These are phyloP conservation scores for Onthophagus sagittarius DNA, from an alignment of 2,888 invertebrate genomes.

Conservation along the genomic window DNA sequence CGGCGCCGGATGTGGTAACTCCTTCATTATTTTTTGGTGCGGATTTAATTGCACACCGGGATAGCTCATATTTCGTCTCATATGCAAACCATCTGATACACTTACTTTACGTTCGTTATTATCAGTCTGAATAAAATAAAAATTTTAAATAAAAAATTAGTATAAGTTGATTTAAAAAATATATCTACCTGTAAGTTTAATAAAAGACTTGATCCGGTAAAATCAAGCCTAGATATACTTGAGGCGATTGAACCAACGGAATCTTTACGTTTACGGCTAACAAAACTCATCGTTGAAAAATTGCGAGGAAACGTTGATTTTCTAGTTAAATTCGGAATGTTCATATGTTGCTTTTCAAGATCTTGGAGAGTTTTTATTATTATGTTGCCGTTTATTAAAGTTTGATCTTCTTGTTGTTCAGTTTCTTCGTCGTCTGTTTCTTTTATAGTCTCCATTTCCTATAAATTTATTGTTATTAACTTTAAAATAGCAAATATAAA, in stretches of 20 bases:
- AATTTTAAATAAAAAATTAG: background rate
- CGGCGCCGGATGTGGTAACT: conserved; percentile 34
- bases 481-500: background rate
- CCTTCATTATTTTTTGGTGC: conserved; percentile 38
- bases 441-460: conserved; percentile 68
- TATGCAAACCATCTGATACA: conserved; percentile 33
- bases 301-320: conserved; percentile 47
- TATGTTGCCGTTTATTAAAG: conserved; percentile 38
- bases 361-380: conserved; percentile 42
- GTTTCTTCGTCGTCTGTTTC: conserved; percentile 65
- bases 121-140: background rate
- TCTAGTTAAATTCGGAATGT: conserved; percentile 35
- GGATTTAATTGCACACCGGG: conserved; percentile 43
- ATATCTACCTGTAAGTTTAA: conserved; percentile 58
- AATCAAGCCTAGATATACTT: conserved; percentile 69
- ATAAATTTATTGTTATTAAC: conserved; percentile 28
- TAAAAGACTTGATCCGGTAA: conserved; percentile 69
- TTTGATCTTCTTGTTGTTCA: conserved; percentile 48
- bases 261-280: conserved; percentile 35
- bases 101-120: conserved; percentile 14
- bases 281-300: conserved; percentile 46
- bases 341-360: conserved; percentile 37
- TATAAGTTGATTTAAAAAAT: background rate
- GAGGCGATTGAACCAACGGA: conserved; percentile 65
- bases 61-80: conserved; percentile 46